Evolutionary conservation across 2,797 vertebrate genomes (phyloP), one percentile per base, ranked within the genome.

Genomic region (Saguinus oedipus): DNA sequence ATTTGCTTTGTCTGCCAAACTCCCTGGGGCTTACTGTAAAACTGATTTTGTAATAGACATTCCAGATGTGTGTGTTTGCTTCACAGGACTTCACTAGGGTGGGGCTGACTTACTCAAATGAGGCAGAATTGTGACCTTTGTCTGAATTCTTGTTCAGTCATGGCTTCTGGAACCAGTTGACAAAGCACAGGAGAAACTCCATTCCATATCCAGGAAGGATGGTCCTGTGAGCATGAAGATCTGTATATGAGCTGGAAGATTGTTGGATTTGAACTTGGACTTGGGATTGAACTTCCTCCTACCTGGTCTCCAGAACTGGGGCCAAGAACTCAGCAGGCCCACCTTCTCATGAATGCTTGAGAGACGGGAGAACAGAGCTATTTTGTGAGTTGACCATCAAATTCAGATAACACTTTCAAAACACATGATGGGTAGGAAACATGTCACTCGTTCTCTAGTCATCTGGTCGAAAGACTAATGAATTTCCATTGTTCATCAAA

Each of bases 1-100:
- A 93, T 94, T 86, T 94, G 36, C 7, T 80, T 88, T 87, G 64
- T 79, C 55, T 91, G 33, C 27, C 75, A 50, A 92, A 85, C 7
- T 74, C 74, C 27, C 36, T 75, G 44, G 82, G 68, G 17, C 19
- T 95, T 95, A 79, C 48, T 87, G 2, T 46, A 70, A 79, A 97
- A 70, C 75, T 15, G 10, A 12, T 81, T 85, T 72, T 90, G 5
- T 57, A 80, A 88, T 79, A 94, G 93, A 27, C 12, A 74, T 76
- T 55, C n/a, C 72, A 92, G 17, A 33, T 48, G 22, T 70, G 22
- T n/a, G 10, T 44, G 17, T 33, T 94, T 75, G 17, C 80, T 75
- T 79, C 42, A 24, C 12, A 90, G 27, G 26, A 70, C 17, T 90
- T 22, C 44, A 33, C 27, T 76, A 50, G 20, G n/a, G 13, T 83